Percentiles rank a stretch among this genome's conserved stretches.
Conservation (phyloP, 2,113 vertebrate species). For the Platichthys stellatus region DNA sequence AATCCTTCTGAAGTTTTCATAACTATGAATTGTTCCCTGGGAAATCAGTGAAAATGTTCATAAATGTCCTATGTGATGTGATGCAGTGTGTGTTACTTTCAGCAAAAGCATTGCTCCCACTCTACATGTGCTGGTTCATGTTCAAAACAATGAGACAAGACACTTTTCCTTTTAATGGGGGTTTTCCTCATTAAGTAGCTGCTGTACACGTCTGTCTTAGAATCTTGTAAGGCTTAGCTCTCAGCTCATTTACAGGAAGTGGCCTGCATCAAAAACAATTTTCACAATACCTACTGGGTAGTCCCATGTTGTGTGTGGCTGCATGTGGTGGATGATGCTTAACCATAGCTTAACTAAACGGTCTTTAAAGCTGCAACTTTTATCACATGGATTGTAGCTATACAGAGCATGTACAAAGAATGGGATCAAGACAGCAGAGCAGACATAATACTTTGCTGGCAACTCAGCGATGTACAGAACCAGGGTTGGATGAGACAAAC, state of each 20-base stretch:
- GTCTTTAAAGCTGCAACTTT: too few relatives aligned
- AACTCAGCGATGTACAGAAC: neutral
- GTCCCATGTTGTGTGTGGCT: neutral
- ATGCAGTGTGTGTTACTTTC: neutral
- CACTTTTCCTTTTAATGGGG: neutral
- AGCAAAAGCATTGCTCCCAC: neutral
- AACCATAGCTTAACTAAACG: neutral
- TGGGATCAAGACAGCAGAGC: conserved; percentile 8
- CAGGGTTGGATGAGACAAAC: neutral
- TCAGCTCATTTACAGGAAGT: conserved; percentile 47
- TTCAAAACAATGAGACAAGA: conserved; percentile 4
- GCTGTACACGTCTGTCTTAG: neutral
- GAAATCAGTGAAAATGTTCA: too few relatives aligned
- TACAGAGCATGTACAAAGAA: neutral
- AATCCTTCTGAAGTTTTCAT: too few relatives aligned
- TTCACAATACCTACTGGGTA: neutral
- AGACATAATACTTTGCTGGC: conserved; percentile 12
- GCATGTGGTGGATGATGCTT: neutral
- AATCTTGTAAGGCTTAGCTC: conserved; percentile 3
- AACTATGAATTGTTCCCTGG: too few relatives aligned
- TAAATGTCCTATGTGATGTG: too few relatives aligned
- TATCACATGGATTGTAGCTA: too few relatives aligned
- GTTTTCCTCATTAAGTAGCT: conserved; percentile 10
- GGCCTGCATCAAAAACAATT: neutral
- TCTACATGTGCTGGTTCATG: neutral